A percentile compares a stretch with the other conserved stretches of the same genome.
These are phyloP conservation scores for Oplegnathus fasciatus DNA, from an alignment of 2,113 vertebrate genomes.

Conservation along the genomic window DNA sequence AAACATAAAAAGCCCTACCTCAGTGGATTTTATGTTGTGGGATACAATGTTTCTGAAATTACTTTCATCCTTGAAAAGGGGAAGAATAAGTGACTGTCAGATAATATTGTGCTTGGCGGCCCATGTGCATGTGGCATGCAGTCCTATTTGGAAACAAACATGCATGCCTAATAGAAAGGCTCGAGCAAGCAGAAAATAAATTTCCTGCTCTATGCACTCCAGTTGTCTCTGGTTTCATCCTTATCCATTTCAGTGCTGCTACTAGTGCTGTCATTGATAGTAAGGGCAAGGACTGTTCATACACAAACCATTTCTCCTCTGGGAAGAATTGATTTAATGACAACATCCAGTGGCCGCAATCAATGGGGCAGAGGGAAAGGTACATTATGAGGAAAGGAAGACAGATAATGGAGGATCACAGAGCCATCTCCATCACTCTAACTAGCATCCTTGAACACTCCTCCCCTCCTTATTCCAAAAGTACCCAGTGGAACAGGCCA, in stretches of 20 bases:
- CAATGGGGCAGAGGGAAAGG: constrained; percentile 80
- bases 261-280: constrained; percentile 70
- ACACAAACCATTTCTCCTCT: constrained; percentile 85
- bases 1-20: constrained; percentile 36
- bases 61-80: constrained; percentile 58
- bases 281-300: constrained; percentile 79
- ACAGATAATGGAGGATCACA: constrained; percentile 83
- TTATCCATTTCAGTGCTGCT: constrained; percentile 75
- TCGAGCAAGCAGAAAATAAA: constrained; percentile 65
- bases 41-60: constrained; percentile 49
- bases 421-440: constrained; percentile 80
- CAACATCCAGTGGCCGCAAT: constrained; percentile 81
- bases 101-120: constrained; percentile 42
- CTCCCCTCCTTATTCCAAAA: constrained; percentile 36
- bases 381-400: constrained; percentile 83
- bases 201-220: constrained; percentile 62
- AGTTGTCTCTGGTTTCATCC: constrained; percentile 71
- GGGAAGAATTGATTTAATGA: constrained; percentile 86
- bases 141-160: constrained; percentile 65
- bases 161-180: constrained; percentile 60
- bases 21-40: constrained; percentile 49
- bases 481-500: constrained; percentile 24
- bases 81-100: constrained; percentile 53
- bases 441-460: constrained; percentile 75
- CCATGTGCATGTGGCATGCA: constrained; percentile 20